Base-by-base conservation (phyloP, 1,140 invertebrate species). In the Stenopsyche tienmushanensis region DNA sequence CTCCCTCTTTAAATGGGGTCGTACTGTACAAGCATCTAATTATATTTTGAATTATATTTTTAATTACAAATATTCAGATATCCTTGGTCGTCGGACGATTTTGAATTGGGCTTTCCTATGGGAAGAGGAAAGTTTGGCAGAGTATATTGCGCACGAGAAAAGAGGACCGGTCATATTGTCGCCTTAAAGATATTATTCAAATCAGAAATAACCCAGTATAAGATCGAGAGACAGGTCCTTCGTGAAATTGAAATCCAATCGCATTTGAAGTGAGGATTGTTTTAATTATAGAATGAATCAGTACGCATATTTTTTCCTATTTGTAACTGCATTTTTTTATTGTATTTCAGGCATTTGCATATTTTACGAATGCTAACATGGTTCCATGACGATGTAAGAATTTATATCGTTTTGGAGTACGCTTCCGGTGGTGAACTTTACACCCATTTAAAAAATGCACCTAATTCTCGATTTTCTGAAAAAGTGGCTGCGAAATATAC, bases 211-310 rank as follows among this genome's bases (percentile, higher is more conserved):
- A 78, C 85, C 2, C 87, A 89, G 71, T 86, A 86, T 8, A 80
- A 82, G 54, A 90, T 94, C 57, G 90, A 94, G 72, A 84, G 89
- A 62, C 92, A 96, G 78, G 86, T 93, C 0, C 77, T 94, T 70
- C 81, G 95, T 71, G 96, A 98, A 84, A 96, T 98, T 73, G 96
- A 98, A 83, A 98, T 98, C 74, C 96, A 98, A 73, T 90, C 91
- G 23, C 92, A 94, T 78, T 83, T 98, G 39, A 86, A 86, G 86
- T 89, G 77, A 72, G 73, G 69, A 15, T 34, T n/a, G 24, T 53
- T 29, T 18, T 20, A n/a, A n/a, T n/a, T n/a, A n/a, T n/a, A n/a
- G n/a, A 47, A 8, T n/a, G n/a, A n/a, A n/a, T 34, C 13, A 34
- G 5, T 13, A 13, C 29, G 13, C 29, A 34, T 34, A 34, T 34